A percentile compares a stretch with the other conserved stretches of the same genome.
These are phyloP conservation scores for Chymomyza amoena DNA, from an alignment of 2,888 invertebrate genomes.

Conservation along the genomic window DNA sequence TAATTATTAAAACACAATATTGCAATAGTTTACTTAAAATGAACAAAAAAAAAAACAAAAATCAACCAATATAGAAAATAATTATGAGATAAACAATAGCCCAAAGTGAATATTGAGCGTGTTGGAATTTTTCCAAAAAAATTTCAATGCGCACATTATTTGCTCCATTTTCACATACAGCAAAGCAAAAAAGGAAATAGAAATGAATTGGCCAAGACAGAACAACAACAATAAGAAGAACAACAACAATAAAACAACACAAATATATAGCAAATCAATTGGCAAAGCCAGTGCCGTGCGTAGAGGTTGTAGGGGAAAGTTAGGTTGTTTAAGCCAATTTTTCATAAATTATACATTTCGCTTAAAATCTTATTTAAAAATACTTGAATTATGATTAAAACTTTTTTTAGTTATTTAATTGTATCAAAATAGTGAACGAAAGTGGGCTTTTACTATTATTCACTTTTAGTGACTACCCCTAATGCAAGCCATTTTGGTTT, in stretches of 20 bases:
- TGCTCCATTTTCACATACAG: constrained; percentile 77
- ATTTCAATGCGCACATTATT: constrained; percentile 72
- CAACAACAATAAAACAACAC: constrained; percentile 32
- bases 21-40: constrained; percentile 36
- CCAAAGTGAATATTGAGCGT: constrained; percentile 78
- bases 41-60: constrained; percentile 17
- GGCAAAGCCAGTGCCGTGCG: constrained; percentile 33
- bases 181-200: constrained; percentile 43
- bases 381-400: too few species aligned
- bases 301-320: background rate
- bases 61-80: constrained; percentile 35
- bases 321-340: too few species aligned
- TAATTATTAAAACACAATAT: constrained; percentile 39
- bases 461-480: too few species aligned
- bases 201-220: constrained; percentile 42
- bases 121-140: constrained; percentile 21
- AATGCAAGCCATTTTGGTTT: too few species aligned
- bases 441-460: too few species aligned
- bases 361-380: too few species aligned
- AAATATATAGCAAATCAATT: constrained; percentile 21
- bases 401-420: too few species aligned
- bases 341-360: too few species aligned
- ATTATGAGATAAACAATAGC: constrained; percentile 71
- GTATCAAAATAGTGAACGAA: too few species aligned
- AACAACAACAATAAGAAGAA: constrained; percentile 34